Evolutionary conservation across 2,797 vertebrate genomes (phyloP).

Genomic region (Protosalanx chinensis): DNA sequence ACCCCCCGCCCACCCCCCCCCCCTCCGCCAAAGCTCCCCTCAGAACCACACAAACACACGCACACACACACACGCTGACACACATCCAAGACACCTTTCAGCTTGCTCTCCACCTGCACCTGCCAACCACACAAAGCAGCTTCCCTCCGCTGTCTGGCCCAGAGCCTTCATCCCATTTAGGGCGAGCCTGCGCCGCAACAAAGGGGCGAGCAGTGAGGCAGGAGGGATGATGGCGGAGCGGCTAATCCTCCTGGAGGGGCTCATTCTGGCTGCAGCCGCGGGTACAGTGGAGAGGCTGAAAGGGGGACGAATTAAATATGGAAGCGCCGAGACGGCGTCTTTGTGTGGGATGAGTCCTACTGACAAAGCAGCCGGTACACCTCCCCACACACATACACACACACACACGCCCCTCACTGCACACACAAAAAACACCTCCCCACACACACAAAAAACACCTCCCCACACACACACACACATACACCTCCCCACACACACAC

Average conservation of each 20-base stretch:
- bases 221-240: constrained; percentile 69
- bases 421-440: no score
- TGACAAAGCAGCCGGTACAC: constrained; percentile 56
- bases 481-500: no score
- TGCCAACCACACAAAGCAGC: constrained; percentile 73
- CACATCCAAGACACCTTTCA: constrained; percentile 52
- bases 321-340: constrained; percentile 61
- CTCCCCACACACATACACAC: no score
- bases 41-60: constrained; percentile 22
- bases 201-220: constrained; percentile 73
- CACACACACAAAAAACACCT: no score
- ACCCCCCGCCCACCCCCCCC: constrained; percentile 9
- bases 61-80: constrained; percentile 19
- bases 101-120: constrained; percentile 64
- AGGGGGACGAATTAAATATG: constrained; percentile 60
- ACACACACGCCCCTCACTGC: no score
- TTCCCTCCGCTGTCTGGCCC: constrained; percentile 69
- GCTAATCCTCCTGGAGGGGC: constrained; percentile 74
- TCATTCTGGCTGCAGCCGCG: constrained; percentile 61
- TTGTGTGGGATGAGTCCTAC: constrained; percentile 60
- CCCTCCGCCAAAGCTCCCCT: no score
- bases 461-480: no score
- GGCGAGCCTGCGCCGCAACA: constrained; percentile 66
- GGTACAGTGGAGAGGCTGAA: constrained; percentile 69
- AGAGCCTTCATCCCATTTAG: constrained; percentile 68